Conservation (phyloP, 2,113 vertebrate species). For the Tursiops truncatus region DNA sequence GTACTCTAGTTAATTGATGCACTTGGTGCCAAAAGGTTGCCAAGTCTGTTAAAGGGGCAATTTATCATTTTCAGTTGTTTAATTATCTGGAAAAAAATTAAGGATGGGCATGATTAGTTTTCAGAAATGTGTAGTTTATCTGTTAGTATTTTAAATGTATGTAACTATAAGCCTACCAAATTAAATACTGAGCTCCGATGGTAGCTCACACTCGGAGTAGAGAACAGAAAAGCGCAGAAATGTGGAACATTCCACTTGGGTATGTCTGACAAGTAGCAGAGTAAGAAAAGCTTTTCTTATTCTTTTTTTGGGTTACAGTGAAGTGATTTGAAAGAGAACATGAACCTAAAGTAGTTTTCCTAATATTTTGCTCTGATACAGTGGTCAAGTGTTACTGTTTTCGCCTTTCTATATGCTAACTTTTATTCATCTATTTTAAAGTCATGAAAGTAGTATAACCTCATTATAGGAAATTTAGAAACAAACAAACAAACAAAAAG, state of each 20-base stretch:
- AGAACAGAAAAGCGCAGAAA: not conserved
- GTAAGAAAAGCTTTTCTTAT: not conserved
- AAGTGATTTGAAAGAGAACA: not conserved
- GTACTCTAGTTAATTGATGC: not conserved
- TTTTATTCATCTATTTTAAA: not conserved
- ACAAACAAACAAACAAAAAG: not conserved
- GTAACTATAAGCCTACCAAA: not conserved
- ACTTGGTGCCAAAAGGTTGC: not conserved
- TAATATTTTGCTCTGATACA: not conserved
- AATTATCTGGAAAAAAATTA: constrained; percentile 32
- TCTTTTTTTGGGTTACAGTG: not conserved
- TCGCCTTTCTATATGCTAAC: not conserved
- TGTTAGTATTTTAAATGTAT: not conserved
- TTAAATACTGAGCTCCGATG: not conserved
- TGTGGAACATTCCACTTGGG: not conserved
- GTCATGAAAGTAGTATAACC: not conserved
- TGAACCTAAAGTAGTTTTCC: not conserved
- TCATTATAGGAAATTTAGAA: not conserved
- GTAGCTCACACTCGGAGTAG: not conserved
- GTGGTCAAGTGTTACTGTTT: not conserved
- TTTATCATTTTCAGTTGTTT: constrained; percentile 1
- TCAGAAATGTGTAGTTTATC: not conserved
- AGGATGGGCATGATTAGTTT: not conserved
- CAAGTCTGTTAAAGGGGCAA: not conserved
- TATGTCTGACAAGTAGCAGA: not conserved